Base-by-base conservation (phyloP, 2,888 invertebrate species). In the Ryuthela nishihirai region DNA sequence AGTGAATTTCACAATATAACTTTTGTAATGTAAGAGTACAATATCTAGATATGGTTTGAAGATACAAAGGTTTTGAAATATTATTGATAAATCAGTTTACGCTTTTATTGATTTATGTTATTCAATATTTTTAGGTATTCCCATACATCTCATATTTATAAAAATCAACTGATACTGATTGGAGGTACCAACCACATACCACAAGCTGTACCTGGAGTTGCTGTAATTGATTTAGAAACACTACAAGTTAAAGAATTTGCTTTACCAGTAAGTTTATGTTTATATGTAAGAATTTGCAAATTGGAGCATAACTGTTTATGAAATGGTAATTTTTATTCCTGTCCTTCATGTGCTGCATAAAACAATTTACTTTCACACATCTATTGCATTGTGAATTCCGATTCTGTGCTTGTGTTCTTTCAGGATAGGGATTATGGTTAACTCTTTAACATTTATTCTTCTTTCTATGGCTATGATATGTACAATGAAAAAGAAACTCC, bases 181-280 rank as follows among this genome's bases (percentile, higher is more conserved):
- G 76, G 76, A 15, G 76, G 76, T 42, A 72, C 75, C 2, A 72
- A 70, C 44, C 60, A 64, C 9, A 56, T 69, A 21, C 70, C 73
- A 24, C 71, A 71, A 20, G 55, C 70, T 26, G 69, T 71, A 54
- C 74, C 73, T 35, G 74, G 74, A 21, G 62, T 76, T 18, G 71
- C 70, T 50, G 63, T 73, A 4, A 62, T 76, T 21, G 64, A 73
- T 67, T 67, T 76, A 20, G 42, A 39, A 4, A 66, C 68, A 18
- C 67, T 68, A 7, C 46, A 41, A 1, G 69, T 66, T 32, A 53
- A 55, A 29, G 74, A 76, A 59, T 72, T 70, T 62, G 25, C 64
- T 20, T 62, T 74, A n/a, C 73, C 73, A n/a, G 75, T 75, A 67
- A 70, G 72, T 69, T 23, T 26, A 24, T 25, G n/a, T 29, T 29